A percentile compares a stretch with the other conserved stretches of the same genome.
phyloP scores from a whole-genome alignment of 1,140 invertebrate genomes.

The Campoletis sonorensis region DNA sequence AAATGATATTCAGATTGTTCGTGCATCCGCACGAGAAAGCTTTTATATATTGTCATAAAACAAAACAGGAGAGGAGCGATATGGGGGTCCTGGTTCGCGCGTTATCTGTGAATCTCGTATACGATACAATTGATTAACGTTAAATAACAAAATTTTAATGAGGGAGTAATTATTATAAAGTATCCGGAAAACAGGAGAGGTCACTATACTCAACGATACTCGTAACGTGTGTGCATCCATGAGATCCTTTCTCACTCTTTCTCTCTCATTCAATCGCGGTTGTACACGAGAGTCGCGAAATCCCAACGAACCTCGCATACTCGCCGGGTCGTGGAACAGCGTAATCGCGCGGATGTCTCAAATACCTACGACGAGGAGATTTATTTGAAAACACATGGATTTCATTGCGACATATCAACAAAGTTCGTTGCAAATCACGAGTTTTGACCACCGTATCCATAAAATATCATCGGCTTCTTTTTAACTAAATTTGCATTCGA shows the following conservation, averaged over 20 bases:
- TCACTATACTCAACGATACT: slow-evolving; percentile 52
- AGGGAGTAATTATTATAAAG: slow-evolving; percentile 76
- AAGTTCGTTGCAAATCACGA: background rate
- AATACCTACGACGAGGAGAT: slow-evolving; percentile 47
- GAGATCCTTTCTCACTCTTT: slow-evolving; percentile 17
- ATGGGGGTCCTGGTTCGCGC: background rate
- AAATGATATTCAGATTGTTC: no score
- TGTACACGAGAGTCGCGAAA: slow-evolving; percentile 36
- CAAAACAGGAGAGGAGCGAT: no score
- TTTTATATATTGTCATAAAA: no score
- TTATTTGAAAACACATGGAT: slow-evolving; percentile 50
- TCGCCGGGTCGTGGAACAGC: slow-evolving; percentile 70
- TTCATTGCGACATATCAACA: background rate
- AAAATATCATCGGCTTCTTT: no score
- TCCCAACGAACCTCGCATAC: slow-evolving; percentile 60
- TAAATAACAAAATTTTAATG: slow-evolving; percentile 76
- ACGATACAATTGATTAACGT: slow-evolving; percentile 72
- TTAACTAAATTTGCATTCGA: no score
- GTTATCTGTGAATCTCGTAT: background rate
- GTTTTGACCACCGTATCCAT: no score
- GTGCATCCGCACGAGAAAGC: no score
- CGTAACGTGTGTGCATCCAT: slow-evolving; percentile 41
- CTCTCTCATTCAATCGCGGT: slow-evolving; percentile 31
- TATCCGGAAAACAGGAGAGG: slow-evolving; percentile 70
- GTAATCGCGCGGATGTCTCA: slow-evolving; percentile 66